A percentile compares a stretch with the other conserved stretches of the same genome.
These are phyloP conservation scores for Delphinapterus leucas DNA, from an alignment of 2,113 vertebrate species.

Conservation along the genomic window DNA sequence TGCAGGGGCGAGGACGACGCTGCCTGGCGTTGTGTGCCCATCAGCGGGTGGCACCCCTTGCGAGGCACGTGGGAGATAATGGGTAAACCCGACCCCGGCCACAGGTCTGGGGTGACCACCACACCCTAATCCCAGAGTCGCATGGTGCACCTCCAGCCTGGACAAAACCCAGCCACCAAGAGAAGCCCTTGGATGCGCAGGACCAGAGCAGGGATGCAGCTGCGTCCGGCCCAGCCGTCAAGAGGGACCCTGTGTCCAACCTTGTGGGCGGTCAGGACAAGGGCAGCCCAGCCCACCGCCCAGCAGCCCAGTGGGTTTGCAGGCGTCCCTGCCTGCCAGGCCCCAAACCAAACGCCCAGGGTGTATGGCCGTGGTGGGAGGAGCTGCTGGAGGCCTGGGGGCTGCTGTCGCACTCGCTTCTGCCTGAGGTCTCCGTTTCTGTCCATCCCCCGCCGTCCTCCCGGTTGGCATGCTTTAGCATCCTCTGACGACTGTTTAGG, in stretches of 20 bases:
- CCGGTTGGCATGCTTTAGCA: rapidly evolving
- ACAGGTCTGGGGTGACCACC: too few species aligned
- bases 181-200: rapidly evolving
- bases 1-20: rapidly evolving
- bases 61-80: background rate
- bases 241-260: background rate
- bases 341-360: background rate
- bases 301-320: background rate
- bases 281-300: background rate
- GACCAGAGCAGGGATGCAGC: background rate
- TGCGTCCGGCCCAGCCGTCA: background rate
- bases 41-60: background rate
- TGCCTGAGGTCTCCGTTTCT: background rate
- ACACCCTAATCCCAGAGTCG: too few species aligned
- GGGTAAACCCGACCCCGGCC: too few species aligned
- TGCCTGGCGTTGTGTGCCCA: rapidly evolving
- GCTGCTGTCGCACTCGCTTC: background rate
- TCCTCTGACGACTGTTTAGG: background rate
- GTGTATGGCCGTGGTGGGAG: rapidly evolving
- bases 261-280: background rate
- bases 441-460: rapidly evolving
- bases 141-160: background rate
- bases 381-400: background rate
- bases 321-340: rapidly evolving
- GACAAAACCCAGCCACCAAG: background rate